phyloP scores from a whole-genome alignment of 2,113 vertebrate species.

The Rissa tridactyla region DNA sequence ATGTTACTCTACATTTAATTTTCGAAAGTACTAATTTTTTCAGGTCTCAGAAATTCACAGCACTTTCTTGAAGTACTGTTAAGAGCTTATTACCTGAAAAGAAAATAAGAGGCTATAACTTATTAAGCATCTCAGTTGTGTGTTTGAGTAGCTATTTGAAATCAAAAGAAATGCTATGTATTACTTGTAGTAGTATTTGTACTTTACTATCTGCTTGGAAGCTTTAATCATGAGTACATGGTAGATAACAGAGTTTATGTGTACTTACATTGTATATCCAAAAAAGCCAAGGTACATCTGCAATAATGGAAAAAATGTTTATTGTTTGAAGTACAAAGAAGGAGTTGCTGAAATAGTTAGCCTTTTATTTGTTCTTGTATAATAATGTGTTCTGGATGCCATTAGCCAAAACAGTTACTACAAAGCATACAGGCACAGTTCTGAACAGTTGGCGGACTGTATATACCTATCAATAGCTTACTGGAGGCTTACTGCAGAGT shows the following conservation, averaged over 20 bases:
- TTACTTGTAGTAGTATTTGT: slow-evolving; percentile 10
- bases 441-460: background rate
- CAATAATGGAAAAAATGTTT: background rate
- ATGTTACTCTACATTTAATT: background rate
- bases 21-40: background rate
- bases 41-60: background rate
- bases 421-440: background rate
- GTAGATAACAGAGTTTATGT: background rate
- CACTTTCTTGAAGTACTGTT: background rate
- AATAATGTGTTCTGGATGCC: slow-evolving; percentile 2
- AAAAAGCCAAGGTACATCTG: background rate
- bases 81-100: background rate
- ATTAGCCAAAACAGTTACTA: slow-evolving; percentile 17
- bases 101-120: background rate
- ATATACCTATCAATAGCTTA: background rate
- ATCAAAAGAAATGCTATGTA: background rate
- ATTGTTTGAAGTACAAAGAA: background rate
- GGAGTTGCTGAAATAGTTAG: background rate
- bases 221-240: background rate
- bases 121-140: background rate
- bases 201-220: background rate
- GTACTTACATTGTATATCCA: background rate
- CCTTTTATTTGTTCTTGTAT: background rate
- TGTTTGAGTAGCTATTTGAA: background rate
- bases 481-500: background rate